Evolutionary conservation across 2,113 vertebrate species (phyloP).

Genomic region (Aptenodytes patagonicus): DNA sequence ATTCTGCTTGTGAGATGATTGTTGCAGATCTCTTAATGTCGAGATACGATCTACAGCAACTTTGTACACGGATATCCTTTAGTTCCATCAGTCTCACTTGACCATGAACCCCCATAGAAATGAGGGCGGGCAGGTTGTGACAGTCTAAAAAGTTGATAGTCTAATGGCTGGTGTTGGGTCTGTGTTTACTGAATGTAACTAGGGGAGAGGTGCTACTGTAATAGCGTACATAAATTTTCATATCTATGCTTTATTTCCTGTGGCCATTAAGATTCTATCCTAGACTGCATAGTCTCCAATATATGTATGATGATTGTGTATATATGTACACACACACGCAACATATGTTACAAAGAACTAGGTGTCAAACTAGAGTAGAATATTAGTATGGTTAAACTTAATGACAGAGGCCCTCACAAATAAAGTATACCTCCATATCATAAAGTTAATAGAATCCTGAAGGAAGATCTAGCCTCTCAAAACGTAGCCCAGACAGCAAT

Average conservation of each 20-base stretch:
- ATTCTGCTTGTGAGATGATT: not conserved
- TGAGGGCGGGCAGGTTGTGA: not conserved
- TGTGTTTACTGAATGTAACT: not conserved
- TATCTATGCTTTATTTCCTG: not conserved
- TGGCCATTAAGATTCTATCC: not conserved
- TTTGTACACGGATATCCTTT: not conserved
- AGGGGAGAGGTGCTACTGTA: not conserved
- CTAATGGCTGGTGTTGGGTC: not conserved
- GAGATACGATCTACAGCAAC: not conserved
- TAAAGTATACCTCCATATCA: not conserved
- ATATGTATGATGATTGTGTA: not conserved
- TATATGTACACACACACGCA: fast-evolving
- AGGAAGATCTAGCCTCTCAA: not conserved
- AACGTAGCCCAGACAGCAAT: not conserved
- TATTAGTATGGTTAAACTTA: not conserved
- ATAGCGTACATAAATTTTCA: not conserved
- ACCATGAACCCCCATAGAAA: not conserved
- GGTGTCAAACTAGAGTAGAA: not conserved
- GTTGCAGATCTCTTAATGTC: not conserved
- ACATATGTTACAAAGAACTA: not conserved
- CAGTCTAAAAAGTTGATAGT: not conserved
- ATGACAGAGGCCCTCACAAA: not conserved
- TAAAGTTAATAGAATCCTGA: not conserved
- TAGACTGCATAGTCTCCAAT: not conserved
- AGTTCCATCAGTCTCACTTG: not conserved